phyloP scores from a whole-genome alignment of 2,797 vertebrate species.

The Lutjanus argentimaculatus region DNA sequence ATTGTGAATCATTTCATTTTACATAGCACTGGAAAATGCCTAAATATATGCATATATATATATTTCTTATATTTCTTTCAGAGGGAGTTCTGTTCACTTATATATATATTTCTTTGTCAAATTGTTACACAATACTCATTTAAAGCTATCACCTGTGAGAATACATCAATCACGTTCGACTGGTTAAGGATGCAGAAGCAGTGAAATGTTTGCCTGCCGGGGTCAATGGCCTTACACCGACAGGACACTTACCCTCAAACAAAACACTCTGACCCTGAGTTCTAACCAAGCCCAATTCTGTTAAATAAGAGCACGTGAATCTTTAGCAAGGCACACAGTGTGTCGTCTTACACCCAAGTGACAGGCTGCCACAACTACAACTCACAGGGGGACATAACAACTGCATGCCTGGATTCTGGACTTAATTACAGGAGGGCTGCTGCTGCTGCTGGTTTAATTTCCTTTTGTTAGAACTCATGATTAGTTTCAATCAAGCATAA shows the following conservation, averaged over 20 bases:
- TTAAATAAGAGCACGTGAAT: slow-evolving; percentile 57
- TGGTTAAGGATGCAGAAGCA: slow-evolving; percentile 1
- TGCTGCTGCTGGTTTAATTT: background rate
- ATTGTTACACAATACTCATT: background rate
- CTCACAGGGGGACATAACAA: background rate
- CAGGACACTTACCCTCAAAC: slow-evolving; percentile 84
- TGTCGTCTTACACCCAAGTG: background rate
- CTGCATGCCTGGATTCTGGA: background rate
- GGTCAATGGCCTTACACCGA: slow-evolving; percentile 80
- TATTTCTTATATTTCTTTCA: too few relatives aligned
- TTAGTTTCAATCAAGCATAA: slow-evolving; percentile 9
- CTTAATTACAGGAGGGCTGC: background rate
- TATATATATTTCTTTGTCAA: too few relatives aligned
- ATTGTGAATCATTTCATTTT: too few relatives aligned
- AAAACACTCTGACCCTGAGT: slow-evolving; percentile 61
- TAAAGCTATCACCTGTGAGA: background rate
- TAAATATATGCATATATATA: too few relatives aligned
- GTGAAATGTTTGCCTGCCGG: slow-evolving; percentile 69
- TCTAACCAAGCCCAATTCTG: slow-evolving; percentile 44
- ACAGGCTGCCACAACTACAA: slow-evolving; percentile 11
- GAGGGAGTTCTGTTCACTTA: too few relatives aligned
- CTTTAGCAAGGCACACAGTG: slow-evolving; percentile 1
- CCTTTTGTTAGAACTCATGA: background rate
- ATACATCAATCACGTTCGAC: background rate
- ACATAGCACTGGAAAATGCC: too few relatives aligned